Evolutionary conservation across 2,888 invertebrate species (phyloP).

Genomic region (Drosophila ochracea): DNA sequence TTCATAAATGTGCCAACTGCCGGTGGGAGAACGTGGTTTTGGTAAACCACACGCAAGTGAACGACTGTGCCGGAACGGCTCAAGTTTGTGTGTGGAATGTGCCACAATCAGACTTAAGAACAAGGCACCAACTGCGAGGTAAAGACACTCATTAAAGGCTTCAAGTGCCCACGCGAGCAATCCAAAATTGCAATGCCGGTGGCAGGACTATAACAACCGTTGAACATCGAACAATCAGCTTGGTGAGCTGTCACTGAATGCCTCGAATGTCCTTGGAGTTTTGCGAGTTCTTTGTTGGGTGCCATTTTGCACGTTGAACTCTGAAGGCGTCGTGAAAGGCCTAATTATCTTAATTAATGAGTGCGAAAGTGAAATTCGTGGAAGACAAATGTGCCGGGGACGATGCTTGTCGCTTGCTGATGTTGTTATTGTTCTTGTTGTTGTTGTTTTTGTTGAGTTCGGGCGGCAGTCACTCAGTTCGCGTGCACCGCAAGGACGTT

Average conservation of each 20-base stretch:
- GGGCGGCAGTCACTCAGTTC: conserved; percentile 59
- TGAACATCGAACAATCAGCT: conserved; percentile 20
- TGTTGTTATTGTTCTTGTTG: background rate
- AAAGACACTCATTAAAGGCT: conserved; percentile 61
- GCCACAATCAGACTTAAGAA: conserved; percentile 42
- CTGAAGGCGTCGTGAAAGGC: conserved; percentile 73
- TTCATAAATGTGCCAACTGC: background rate
- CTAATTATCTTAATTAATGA: conserved; percentile 83
- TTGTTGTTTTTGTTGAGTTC: conserved; percentile 17
- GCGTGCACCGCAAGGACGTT: conserved; percentile 69
- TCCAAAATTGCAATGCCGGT: conserved; percentile 57
- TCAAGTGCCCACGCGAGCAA: conserved; percentile 51
- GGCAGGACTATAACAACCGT: conserved; percentile 15
- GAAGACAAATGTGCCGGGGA: conserved; percentile 71
- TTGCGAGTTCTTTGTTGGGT: conserved; percentile 34
- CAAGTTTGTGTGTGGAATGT: conserved; percentile 24
- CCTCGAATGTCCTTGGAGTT: conserved; percentile 21
- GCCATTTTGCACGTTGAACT: conserved; percentile 68
- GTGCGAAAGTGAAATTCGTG: conserved; percentile 77
- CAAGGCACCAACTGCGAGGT: conserved; percentile 6
- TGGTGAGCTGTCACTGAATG: conserved; percentile 60
- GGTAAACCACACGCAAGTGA: conserved; percentile 2
- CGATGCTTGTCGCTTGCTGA: conserved; percentile 1
- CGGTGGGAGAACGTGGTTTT: background rate
- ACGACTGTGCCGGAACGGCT: conserved; percentile 2